phyloP scores from a whole-genome alignment of 2,797 vertebrate species.

The Chrosomus eos region DNA sequence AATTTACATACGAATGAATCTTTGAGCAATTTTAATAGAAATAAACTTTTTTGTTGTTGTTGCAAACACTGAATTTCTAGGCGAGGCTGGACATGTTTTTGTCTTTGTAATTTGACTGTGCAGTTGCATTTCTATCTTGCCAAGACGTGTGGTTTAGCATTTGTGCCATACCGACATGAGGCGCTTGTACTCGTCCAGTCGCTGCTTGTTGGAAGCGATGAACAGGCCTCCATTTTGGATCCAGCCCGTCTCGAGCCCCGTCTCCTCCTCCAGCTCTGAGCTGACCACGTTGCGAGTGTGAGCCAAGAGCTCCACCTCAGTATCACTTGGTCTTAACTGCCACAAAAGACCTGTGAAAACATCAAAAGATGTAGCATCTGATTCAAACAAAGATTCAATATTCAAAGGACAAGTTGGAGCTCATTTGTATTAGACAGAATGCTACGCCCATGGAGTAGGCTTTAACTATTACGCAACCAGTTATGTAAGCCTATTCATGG shows the following conservation, averaged over 20 bases:
- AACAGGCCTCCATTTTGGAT: conserved; percentile 97
- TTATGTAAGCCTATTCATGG: neutral
- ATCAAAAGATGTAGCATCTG: too few species aligned
- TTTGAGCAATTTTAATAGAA: neutral
- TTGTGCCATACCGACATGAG: conserved; percentile 90
- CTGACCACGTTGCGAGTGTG: conserved; percentile 91
- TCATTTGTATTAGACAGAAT: neutral
- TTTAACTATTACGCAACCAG: neutral
- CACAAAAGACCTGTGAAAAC: conserved; percentile 87
- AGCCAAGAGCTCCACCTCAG: conserved; percentile 93
- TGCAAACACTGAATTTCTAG: neutral
- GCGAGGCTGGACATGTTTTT: neutral
- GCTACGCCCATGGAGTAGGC: neutral
- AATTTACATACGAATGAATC: neutral
- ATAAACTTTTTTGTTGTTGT: neutral
- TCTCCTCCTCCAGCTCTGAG: conserved; percentile 88
- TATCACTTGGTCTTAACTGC: conserved; percentile 96
- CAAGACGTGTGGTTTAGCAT: neutral
- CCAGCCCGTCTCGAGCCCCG: conserved; percentile 94
- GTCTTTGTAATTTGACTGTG: neutral
- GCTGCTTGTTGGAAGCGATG: conserved; percentile 94
- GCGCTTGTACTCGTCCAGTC: conserved; percentile 95
- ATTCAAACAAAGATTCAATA: conserved; percentile 12
- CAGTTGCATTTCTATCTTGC: neutral
- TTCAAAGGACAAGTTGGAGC: neutral